Percentiles rank a stretch among this genome's conserved stretches.
These are phyloP conservation scores for Mythimna pallens DNA, from an alignment of 2,888 invertebrate species.

Conservation along the genomic window DNA sequence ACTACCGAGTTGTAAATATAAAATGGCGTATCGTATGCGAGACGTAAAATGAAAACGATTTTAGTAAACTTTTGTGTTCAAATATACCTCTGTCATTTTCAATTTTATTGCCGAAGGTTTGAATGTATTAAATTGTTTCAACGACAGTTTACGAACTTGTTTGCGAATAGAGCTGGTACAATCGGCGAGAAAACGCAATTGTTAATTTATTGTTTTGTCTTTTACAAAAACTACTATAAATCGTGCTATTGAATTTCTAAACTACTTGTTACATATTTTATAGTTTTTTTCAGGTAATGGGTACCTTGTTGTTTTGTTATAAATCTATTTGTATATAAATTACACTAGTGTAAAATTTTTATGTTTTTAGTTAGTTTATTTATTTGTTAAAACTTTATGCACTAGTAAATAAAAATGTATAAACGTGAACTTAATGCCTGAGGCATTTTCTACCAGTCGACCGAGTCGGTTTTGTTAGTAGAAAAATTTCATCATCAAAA, in stretches of 20 bases:
- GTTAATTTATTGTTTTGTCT: not conserved
- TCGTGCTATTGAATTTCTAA: not conserved
- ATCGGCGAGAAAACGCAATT: not conserved
- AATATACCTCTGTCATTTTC: conserved; percentile 38
- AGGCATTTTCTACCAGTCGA: too few relatives aligned
- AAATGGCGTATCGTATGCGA: conserved; percentile 15
- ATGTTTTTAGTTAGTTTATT: too few relatives aligned
- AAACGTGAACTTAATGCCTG: too few relatives aligned
- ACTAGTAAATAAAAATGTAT: too few relatives aligned
- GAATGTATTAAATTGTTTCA: conserved; percentile 41
- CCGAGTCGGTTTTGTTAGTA: too few relatives aligned
- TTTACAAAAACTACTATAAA: not conserved
- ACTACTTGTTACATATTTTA: not conserved
- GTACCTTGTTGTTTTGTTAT: not conserved
- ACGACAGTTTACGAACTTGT: conserved; percentile 47
- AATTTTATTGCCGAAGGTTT: conserved; percentile 44
- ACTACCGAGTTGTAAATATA: conserved; percentile 37
- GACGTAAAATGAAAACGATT: conserved; percentile 40
- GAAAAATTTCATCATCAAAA: too few relatives aligned
- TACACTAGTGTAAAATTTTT: too few relatives aligned
- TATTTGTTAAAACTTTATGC: too few relatives aligned
- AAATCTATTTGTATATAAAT: not conserved
- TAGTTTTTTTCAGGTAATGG: too few relatives aligned
- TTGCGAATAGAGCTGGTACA: conserved; percentile 27
- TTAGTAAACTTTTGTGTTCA: conserved; percentile 36